Evolutionary conservation across 2,888 invertebrate species (phyloP).

Genomic region (Drepana falcataria): DNA sequence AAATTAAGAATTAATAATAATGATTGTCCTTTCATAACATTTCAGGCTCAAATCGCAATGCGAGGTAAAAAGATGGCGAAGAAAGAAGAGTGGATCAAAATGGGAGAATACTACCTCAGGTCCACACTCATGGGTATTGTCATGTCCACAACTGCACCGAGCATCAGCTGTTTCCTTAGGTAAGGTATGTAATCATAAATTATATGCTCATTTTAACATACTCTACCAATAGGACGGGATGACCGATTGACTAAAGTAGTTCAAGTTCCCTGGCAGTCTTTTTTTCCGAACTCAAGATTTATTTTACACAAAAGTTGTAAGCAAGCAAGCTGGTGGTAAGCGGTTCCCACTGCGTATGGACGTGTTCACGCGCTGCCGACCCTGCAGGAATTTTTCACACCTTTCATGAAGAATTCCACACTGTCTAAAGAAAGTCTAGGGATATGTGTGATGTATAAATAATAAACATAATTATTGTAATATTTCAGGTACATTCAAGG

Average conservation of each 20-base stretch:
- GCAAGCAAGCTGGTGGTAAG: too few species aligned
- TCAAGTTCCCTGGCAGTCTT: too few species aligned
- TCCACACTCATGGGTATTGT: constrained; percentile 57
- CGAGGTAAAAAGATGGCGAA: constrained; percentile 62
- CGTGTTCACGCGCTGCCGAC: too few species aligned
- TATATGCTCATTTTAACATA: neutral
- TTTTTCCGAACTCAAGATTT: too few species aligned
- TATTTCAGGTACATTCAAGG: constrained; percentile 52
- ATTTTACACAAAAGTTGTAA: too few species aligned
- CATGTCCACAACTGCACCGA: constrained; percentile 42
- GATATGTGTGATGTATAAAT: too few species aligned
- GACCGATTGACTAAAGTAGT: too few species aligned
- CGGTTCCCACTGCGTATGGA: too few species aligned
- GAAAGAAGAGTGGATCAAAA: constrained; percentile 56
- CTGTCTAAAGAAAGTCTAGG: too few species aligned
- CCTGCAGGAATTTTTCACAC: too few species aligned
- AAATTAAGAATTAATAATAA: too few species aligned
- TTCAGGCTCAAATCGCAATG: constrained; percentile 68
- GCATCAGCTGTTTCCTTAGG: constrained; percentile 62
- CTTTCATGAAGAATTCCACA: too few species aligned
- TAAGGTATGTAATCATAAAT: constrained; percentile 42
- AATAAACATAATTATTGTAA: neutral
- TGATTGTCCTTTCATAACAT: constrained; percentile 9
- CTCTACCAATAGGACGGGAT: neutral
- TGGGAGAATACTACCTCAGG: constrained; percentile 59